These are phyloP conservation scores for Anarhynchus alexandrinus DNA, from an alignment of 2,113 vertebrate species.

Conservation along the genomic window DNA sequence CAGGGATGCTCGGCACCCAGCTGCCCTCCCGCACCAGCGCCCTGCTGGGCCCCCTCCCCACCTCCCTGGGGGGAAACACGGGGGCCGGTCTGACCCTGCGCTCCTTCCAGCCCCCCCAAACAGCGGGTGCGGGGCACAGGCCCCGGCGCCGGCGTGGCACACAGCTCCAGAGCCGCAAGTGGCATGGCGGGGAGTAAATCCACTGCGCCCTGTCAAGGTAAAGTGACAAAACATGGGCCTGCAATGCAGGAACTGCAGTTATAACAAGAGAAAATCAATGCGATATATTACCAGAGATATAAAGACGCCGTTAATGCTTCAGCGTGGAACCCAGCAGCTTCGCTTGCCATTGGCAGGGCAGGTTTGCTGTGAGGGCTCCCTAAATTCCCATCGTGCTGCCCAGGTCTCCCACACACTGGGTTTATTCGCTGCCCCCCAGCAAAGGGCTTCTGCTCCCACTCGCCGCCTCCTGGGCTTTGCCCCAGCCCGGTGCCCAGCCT, in stretches of 20 bases:
- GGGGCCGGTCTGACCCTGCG: rapidly evolving
- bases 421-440: background rate
- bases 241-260: conserved; percentile 40
- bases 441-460: background rate
- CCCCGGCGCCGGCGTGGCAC: rapidly evolving
- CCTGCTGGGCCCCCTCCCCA: rapidly evolving
- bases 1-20: background rate
- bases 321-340: background rate
- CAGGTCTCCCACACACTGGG: background rate
- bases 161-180: background rate
- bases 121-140: rapidly evolving
- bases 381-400: rapidly evolving
- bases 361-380: background rate
- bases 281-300: background rate
- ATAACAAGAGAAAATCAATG: conserved; percentile 57
- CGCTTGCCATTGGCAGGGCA: rapidly evolving
- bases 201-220: background rate
- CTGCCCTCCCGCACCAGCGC: rapidly evolving
- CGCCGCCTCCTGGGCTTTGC: background rate
- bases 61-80: rapidly evolving
- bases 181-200: background rate
- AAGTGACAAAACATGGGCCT: conserved; percentile 24
- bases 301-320: background rate
- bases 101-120: background rate
- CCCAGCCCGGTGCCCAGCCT: rapidly evolving